Percentiles rank a stretch among this genome's conserved stretches.
Conservation (phyloP, 2,113 vertebrate genomes). For the Phalacrocorax pelagicus region DNA sequence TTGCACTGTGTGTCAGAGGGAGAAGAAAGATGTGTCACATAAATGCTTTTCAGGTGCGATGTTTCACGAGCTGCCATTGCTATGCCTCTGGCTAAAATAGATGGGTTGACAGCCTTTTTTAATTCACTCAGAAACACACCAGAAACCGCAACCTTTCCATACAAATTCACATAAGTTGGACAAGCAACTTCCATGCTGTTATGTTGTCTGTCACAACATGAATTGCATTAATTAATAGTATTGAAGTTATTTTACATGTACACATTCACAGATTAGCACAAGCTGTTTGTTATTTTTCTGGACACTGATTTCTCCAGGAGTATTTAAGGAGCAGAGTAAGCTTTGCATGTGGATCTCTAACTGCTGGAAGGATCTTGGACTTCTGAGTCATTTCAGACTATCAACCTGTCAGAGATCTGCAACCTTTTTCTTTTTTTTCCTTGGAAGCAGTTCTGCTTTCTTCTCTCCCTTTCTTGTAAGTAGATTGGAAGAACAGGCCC, state of each 20-base stretch:
- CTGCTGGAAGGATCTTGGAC: neutral
- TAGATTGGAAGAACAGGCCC: neutral
- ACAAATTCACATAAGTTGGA: neutral
- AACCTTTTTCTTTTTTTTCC: neutral
- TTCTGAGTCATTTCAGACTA: slow-evolving; percentile 3
- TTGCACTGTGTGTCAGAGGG: neutral
- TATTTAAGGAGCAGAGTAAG: neutral
- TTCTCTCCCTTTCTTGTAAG: neutral
- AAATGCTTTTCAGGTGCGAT: slow-evolving; percentile 5
- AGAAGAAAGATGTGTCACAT: neutral
- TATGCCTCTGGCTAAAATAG: slow-evolving; percentile 16
- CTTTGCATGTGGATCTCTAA: neutral
- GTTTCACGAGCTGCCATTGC: slow-evolving; percentile 6
- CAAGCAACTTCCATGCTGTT: slow-evolving; percentile 29
- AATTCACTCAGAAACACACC: neutral
- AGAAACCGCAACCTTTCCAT: neutral
- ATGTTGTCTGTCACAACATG: slow-evolving; percentile 25
- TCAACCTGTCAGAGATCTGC: neutral
- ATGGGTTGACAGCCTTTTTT: neutral
- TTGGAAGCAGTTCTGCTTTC: slow-evolving; percentile 10
- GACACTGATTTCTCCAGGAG: neutral
- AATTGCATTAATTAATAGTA: slow-evolving; percentile 22
- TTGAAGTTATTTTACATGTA: neutral
- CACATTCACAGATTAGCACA: neutral
- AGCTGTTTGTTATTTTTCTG: slow-evolving; percentile 14